Conservation (phyloP, 2,888 invertebrate species). For the Callimorpha dominula region DNA sequence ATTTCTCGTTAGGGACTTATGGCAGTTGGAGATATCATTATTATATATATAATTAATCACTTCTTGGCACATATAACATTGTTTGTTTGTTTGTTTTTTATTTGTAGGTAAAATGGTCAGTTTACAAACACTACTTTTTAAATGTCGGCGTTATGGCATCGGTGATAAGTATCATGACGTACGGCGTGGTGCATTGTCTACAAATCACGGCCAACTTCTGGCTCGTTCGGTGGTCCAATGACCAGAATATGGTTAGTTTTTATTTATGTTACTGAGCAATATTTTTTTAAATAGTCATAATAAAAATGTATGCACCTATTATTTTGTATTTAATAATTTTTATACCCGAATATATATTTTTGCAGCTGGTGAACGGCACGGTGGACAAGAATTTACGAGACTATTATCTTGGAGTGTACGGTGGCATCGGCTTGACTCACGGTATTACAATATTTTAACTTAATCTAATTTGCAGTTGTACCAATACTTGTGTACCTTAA, state of each 20-base stretch:
- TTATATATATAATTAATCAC: background rate
- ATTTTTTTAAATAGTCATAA: no score
- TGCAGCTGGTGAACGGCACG: constrained; percentile 81
- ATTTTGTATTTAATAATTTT: background rate
- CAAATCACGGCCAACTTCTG: constrained; percentile 95
- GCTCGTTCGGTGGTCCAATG: constrained; percentile 94
- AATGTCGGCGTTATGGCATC: constrained; percentile 93
- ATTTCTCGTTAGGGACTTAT: background rate
- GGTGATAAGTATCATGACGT: constrained; percentile 91
- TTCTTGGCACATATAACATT: background rate
- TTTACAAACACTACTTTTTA: constrained; percentile 95
- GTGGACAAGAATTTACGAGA: constrained; percentile 88
- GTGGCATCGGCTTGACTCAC: constrained; percentile 94
- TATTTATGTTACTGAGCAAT: background rate
- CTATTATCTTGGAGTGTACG: constrained; percentile 95
- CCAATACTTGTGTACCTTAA: background rate
- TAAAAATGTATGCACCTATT: background rate
- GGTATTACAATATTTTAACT: constrained; percentile 86
- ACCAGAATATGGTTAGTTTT: constrained; percentile 78
- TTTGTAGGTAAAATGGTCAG: constrained; percentile 92
- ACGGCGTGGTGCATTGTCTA: constrained; percentile 93
- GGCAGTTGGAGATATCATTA: background rate
- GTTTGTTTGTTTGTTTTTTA: background rate
- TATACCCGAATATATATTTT: background rate
- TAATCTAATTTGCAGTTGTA: background rate